Evolutionary conservation across 2,888 invertebrate species (phyloP).

Genomic region (Lasiommata megera): DNA sequence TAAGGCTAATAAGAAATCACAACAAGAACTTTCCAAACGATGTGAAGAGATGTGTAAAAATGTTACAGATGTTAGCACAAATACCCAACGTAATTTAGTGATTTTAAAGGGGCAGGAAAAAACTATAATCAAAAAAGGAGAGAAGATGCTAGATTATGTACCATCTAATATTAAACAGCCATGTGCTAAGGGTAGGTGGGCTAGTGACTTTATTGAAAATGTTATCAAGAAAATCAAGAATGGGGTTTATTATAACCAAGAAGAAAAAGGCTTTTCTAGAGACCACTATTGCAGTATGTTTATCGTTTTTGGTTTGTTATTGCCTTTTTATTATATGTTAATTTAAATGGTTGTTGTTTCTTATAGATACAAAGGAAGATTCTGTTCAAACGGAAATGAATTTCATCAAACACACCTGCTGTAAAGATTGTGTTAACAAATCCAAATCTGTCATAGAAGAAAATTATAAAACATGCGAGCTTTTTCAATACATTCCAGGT

Average conservation of each 20-base stretch:
- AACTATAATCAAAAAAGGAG: not conserved
- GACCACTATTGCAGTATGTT: slow-evolving; percentile 1
- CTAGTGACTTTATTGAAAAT: slow-evolving; percentile 66
- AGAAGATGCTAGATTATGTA: not conserved
- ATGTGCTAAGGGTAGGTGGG: slow-evolving; percentile 58
- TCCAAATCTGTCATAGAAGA: not conserved
- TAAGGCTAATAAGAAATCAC: slow-evolving; percentile 16
- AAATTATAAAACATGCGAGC: slow-evolving; percentile 2
- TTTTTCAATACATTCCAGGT: slow-evolving; percentile 46
- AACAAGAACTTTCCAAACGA: not conserved
- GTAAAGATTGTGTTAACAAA: slow-evolving; percentile 20
- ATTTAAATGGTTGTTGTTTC: not conserved
- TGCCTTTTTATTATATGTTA: not conserved
- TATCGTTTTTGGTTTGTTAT: not conserved
- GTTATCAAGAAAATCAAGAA: slow-evolving; percentile 60
- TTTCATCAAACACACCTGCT: slow-evolving; percentile 44
- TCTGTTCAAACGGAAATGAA: slow-evolving; percentile 43
- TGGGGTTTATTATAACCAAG: slow-evolving; percentile 60
- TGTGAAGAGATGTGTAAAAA: not conserved
- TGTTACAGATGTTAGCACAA: slow-evolving; percentile 10
- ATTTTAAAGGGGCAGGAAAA: not conserved
- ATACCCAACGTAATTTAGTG: slow-evolving; percentile 3
- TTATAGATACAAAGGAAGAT: slow-evolving; percentile 42
- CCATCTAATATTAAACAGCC: slow-evolving; percentile 32
- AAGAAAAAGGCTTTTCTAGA: slow-evolving; percentile 31